Evolutionary conservation across 1,140 invertebrate genomes (phyloP).

Genomic region (Saccostrea echinata): DNA sequence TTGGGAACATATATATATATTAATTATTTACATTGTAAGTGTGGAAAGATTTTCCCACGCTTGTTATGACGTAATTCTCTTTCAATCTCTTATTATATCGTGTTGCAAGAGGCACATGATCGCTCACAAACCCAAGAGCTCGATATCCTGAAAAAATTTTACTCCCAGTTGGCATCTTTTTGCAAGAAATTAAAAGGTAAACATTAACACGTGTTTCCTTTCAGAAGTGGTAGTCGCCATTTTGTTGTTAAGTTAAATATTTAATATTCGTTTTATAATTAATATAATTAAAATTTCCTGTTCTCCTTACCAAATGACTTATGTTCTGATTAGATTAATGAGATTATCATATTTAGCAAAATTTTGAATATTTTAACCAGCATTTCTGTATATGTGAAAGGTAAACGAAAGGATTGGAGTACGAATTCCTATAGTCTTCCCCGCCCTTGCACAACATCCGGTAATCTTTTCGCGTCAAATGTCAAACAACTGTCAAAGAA

Average conservation of each 20-base stretch:
- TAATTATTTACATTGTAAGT: constrained; percentile 87
- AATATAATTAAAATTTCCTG: too few species aligned
- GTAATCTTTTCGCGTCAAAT: not conserved
- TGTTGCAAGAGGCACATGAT: constrained; percentile 91
- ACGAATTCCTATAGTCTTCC: not conserved
- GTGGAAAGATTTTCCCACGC: constrained; percentile 94
- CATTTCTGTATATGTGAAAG: too few species aligned
- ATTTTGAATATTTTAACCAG: too few species aligned
- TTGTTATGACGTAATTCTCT: constrained; percentile 93
- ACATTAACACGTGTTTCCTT: constrained; percentile 16
- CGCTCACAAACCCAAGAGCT: constrained; percentile 95
- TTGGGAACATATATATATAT: too few species aligned
- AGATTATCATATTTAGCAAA: too few species aligned
- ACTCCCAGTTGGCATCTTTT: constrained; percentile 58
- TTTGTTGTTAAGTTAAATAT: constrained; percentile 5
- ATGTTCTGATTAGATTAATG: too few species aligned
- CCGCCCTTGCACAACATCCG: constrained; percentile 8
- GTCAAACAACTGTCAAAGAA: not conserved
- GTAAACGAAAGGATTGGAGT: not conserved
- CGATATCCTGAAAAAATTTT: constrained; percentile 90
- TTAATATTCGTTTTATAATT: too few species aligned
- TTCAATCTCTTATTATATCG: constrained; percentile 91
- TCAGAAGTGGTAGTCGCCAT: not conserved
- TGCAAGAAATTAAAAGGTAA: not conserved
- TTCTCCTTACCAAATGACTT: too few species aligned